Conservation (phyloP, 53 echinoderm and acorn worm species). For the Apostichopus leukothele region DNA sequence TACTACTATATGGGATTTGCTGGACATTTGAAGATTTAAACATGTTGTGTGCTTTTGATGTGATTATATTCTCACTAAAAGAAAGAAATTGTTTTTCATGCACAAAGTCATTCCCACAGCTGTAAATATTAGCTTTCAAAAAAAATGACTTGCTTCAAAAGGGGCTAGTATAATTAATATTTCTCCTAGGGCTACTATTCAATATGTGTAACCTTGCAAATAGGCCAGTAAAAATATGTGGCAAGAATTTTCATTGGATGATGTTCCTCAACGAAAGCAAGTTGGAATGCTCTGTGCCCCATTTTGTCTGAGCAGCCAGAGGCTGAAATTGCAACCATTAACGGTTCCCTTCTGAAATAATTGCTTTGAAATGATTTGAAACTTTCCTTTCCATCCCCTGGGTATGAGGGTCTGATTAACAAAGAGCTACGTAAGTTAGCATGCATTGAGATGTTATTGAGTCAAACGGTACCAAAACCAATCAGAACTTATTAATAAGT, state of each 20-base stretch:
- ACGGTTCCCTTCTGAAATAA: not conserved
- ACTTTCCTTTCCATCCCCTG: not conserved
- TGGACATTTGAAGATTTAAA: too few relatives aligned
- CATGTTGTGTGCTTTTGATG: too few relatives aligned
- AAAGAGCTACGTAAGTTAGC: not conserved
- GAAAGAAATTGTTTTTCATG: too few relatives aligned
- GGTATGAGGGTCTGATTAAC: not conserved
- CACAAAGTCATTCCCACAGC: too few relatives aligned
- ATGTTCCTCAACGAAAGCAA: not conserved
- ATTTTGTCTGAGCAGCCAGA: not conserved
- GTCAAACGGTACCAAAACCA: not conserved
- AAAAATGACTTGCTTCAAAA: too few relatives aligned
- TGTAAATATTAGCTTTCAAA: too few relatives aligned
- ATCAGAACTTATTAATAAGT: not conserved
- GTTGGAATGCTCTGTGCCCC: not conserved
- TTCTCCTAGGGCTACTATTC: too few relatives aligned
- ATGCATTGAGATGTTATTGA: not conserved
- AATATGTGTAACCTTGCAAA: too few relatives aligned
- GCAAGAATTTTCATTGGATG: not conserved
- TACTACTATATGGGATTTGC: too few relatives aligned
- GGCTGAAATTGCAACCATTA: conserved; percentile 1
- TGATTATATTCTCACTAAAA: too few relatives aligned
- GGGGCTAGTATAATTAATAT: too few relatives aligned
- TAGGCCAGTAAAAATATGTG: not conserved
- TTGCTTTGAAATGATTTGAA: not conserved